phyloP scores from a whole-genome alignment of 2,113 vertebrate genomes.

The Piprites chloris region DNA sequence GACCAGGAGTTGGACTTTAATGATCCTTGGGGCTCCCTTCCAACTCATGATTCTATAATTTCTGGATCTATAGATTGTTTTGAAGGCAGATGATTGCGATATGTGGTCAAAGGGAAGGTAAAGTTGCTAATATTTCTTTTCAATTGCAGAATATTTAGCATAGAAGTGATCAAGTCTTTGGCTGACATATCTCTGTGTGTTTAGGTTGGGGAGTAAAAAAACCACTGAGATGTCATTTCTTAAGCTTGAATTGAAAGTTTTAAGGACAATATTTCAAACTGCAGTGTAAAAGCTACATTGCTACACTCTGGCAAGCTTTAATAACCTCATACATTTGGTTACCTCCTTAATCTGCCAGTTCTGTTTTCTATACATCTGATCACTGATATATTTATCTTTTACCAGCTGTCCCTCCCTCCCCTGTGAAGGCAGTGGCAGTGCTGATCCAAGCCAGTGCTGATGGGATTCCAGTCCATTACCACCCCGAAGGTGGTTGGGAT shows the following conservation, averaged over 20 bases:
- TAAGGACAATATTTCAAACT: neutral
- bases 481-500: neutral
- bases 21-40: neutral
- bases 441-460: slow-evolving; percentile 10
- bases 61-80: neutral
- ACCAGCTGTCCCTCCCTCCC: neutral
- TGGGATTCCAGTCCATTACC: slow-evolving; percentile 52
- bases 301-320: neutral
- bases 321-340: slow-evolving; percentile 2
- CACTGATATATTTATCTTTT: neutral
- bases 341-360: neutral
- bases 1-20: neutral
- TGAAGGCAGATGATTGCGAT: neutral
- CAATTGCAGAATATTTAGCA: neutral
- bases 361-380: neutral
- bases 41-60: neutral
- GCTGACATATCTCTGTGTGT: neutral
- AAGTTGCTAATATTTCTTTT: neutral
- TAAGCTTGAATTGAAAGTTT: neutral
- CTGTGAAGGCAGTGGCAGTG: neutral
- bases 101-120: neutral
- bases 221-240: neutral
- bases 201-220: neutral
- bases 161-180: neutral
- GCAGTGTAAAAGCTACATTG: neutral